Conservation (phyloP, 2,113 vertebrate species). For the Pseudorasbora parva region DNA sequence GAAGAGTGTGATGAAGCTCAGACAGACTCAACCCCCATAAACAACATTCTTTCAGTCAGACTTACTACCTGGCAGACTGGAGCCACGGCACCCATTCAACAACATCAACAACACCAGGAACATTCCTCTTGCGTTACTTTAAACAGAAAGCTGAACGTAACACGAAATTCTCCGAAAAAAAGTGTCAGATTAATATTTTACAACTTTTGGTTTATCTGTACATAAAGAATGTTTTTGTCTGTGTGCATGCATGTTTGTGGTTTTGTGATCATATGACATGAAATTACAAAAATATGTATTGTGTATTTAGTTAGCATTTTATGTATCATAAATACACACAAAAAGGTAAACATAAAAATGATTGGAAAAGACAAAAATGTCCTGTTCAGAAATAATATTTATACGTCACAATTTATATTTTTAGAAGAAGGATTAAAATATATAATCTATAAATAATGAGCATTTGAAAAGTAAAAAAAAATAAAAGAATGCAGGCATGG, state of each 20-base stretch:
- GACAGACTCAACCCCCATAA: constrained; percentile 53
- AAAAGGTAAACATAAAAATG: background rate
- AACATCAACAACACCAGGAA: constrained; percentile 12
- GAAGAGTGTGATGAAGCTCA: constrained; percentile 42
- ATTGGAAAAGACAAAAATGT: too few species aligned
- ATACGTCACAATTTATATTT: background rate
- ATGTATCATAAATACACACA: too few species aligned
- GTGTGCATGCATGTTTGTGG: background rate
- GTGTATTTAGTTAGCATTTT: background rate
- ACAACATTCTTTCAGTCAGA: constrained; percentile 57
- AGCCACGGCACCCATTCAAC: constrained; percentile 4
- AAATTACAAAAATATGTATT: background rate
- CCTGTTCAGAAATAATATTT: background rate
- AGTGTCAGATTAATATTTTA: background rate
- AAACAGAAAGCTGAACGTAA: background rate
- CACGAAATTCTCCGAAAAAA: background rate
- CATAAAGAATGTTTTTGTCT: constrained; percentile 1
- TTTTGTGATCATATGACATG: background rate
- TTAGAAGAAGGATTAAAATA: too few species aligned
- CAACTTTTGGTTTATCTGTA: background rate
- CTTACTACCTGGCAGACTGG: constrained; percentile 47
- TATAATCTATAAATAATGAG: background rate
- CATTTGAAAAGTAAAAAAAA: background rate
- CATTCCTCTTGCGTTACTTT: constrained; percentile 14
- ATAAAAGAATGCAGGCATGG: background rate